These are phyloP conservation scores for Perizoma affinitatum DNA, from an alignment of 2,888 invertebrate species.

Conservation along the genomic window DNA sequence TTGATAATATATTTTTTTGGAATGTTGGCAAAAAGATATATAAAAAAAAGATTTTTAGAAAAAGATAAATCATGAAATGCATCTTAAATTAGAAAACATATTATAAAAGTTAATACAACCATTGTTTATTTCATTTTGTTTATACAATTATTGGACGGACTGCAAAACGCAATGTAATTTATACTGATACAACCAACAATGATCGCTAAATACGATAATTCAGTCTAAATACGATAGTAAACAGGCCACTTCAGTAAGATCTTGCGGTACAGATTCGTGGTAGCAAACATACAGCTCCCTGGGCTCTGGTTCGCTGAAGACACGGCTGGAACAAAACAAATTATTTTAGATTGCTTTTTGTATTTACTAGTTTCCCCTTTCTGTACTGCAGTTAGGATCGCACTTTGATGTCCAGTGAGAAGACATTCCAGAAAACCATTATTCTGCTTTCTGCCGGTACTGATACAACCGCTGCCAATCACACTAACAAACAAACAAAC, in stretches of 20 bases:
- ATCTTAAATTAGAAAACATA: too few relatives aligned
- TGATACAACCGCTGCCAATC: too few relatives aligned
- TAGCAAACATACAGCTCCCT: slow-evolving; percentile 95
- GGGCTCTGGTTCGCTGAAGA: slow-evolving; percentile 90
- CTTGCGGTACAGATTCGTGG: slow-evolving; percentile 93
- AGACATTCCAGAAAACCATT: too few relatives aligned
- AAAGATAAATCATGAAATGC: too few relatives aligned
- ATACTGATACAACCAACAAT: slow-evolving; percentile 7
- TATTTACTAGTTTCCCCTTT: not conserved
- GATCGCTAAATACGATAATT: slow-evolving; percentile 8
- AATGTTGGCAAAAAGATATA: too few relatives aligned
- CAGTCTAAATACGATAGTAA: slow-evolving; percentile 85
- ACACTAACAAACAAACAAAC: too few relatives aligned
- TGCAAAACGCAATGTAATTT: not conserved
- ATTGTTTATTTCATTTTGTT: too few relatives aligned
- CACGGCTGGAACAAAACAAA: slow-evolving; percentile 81
- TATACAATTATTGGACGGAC: too few relatives aligned
- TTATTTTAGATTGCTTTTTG: not conserved
- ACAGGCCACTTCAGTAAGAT: slow-evolving; percentile 94
- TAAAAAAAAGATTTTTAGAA: too few relatives aligned
- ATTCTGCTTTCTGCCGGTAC: too few relatives aligned
- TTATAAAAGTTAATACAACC: too few relatives aligned
- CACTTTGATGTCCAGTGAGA: not conserved
- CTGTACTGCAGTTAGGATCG: not conserved
- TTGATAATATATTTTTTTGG: too few relatives aligned